Base-by-base conservation (phyloP, 2,888 invertebrate genomes). In the Stenoptilia bipunctidactyla region DNA sequence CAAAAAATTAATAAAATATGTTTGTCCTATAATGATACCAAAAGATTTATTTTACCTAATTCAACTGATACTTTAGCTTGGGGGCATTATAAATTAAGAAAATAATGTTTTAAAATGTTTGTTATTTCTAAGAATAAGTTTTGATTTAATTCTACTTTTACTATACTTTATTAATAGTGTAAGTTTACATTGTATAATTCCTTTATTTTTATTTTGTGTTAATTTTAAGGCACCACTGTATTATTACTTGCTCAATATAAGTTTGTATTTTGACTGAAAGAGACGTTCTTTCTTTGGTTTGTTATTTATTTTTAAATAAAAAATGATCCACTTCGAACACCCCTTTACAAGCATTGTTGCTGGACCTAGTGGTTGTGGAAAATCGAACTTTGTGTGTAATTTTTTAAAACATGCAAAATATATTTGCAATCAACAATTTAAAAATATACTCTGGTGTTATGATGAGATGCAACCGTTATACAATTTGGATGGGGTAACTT, bases 311-410 rank as follows among this genome's bases (percentile, higher is more conserved):
- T 25, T 25, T 9, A 9, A 25, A 25, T 6, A 6, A 37, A 27
- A 37, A 15, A 37, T 37, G 37, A n/a, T 35, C 37, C 45, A 46
- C 15, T 48, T 48, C 37, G 42, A 41, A 25, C 49, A 47, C 35
- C 45, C 46, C n/a, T 48, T 48, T 34, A 49, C 53, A 33, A 40
- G 49, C 1, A 53, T 51, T 36, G 47, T 52, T 9, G 49, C 48
- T 1, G 49, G 48, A n/a, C 47, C 51, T 13, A 53, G 50, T 49
- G 46, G 51, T 10, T 51, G 51, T 49, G 52, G 53, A 13, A 56
- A 49, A 45, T 45, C 47, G 10, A 43, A 43, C 13, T 48, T 47
- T 41, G 48, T 49, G 0, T 39, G 40, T 25, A 38, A 38, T n/a
- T 49, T 48, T 37, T 38, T 48, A 9, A 47, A 48, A 37, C 15